A percentile compares a stretch with the other conserved stretches of the same genome.
These are phyloP conservation scores for Epinotia demarniana DNA, from an alignment of 2,888 invertebrate species.

Conservation along the genomic window DNA sequence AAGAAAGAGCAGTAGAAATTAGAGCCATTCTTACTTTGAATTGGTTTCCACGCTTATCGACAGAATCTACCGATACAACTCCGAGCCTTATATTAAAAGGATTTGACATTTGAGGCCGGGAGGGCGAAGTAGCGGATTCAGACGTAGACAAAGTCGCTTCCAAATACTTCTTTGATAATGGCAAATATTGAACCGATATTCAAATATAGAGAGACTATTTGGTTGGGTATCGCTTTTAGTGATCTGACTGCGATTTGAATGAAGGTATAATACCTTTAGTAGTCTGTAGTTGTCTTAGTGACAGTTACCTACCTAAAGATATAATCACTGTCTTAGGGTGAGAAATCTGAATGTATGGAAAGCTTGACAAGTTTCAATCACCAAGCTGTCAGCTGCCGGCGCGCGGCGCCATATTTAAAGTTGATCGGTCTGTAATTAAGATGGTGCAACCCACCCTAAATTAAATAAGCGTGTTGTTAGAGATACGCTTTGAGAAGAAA, in stretches of 20 bases:
- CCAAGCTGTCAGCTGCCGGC: too few species aligned
- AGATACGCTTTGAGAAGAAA: too few species aligned
- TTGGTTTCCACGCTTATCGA: conserved; percentile 9
- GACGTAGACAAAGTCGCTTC: conserved; percentile 73
- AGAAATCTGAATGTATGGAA: too few species aligned
- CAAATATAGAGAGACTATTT: conserved; percentile 57
- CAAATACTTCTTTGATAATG: conserved; percentile 70
- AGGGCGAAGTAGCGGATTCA: conserved; percentile 79
- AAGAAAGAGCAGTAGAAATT: too few species aligned
- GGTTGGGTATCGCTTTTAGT: conserved; percentile 34
- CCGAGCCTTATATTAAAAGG: conserved; percentile 75
- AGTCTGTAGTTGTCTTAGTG: background rate
- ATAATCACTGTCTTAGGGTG: background rate
- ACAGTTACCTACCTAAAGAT: background rate
- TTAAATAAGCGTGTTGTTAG: background rate
- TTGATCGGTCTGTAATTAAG: too few species aligned
- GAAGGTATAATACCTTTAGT: conserved; percentile 21
- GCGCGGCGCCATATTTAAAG: too few species aligned
- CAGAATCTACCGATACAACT: conserved; percentile 51
- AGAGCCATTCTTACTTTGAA: background rate
- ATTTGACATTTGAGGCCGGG: conserved; percentile 79
- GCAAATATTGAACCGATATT: conserved; percentile 72
- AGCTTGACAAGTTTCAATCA: too few species aligned
- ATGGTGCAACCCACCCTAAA: too few species aligned
- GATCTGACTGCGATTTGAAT: conserved; percentile 36